Evolutionary conservation across 2,888 invertebrate genomes (phyloP).

Genomic region (Cremastinae sp.): DNA sequence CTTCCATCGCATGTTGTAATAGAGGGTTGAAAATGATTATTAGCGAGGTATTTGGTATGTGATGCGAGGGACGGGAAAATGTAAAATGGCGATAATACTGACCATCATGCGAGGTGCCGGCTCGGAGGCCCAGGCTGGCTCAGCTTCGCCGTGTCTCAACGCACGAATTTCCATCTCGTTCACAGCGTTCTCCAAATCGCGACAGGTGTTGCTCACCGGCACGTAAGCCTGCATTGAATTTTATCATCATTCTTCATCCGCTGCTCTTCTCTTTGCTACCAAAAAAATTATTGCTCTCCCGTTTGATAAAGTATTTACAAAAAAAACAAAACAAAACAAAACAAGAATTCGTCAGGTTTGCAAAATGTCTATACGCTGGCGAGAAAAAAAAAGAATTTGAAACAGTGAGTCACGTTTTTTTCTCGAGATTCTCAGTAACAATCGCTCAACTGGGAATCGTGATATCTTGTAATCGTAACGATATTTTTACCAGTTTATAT

Average conservation of each 20-base stretch:
- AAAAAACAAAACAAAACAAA: too few species aligned
- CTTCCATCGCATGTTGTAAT: constrained; percentile 27
- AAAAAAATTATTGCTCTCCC: constrained; percentile 5
- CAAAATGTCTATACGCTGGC: too few species aligned
- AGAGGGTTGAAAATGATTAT: constrained; percentile 14
- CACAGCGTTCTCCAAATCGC: constrained; percentile 76
- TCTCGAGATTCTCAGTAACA: constrained; percentile 20
- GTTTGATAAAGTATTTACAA: neutral
- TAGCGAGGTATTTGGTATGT: constrained; percentile 4
- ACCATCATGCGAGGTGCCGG: constrained; percentile 62
- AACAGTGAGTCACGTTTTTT: neutral
- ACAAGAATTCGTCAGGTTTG: too few species aligned
- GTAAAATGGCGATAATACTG: constrained; percentile 31
- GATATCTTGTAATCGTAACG: neutral
- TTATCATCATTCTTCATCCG: neutral
- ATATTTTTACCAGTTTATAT: constrained; percentile 3
- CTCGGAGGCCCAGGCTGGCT: constrained; percentile 63
- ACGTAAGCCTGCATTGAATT: constrained; percentile 74
- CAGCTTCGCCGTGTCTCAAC: constrained; percentile 60
- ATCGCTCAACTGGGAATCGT: constrained; percentile 25
- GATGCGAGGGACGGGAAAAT: neutral
- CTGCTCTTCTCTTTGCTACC: neutral
- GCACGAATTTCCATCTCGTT: constrained; percentile 65
- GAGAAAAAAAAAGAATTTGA: too few species aligned
- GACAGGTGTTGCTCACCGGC: constrained; percentile 78